A percentile compares a stretch with the other conserved stretches of the same genome.
Evolutionary conservation across 2,113 vertebrate species (phyloP).

Genomic region (Macrotis lagotis): DNA sequence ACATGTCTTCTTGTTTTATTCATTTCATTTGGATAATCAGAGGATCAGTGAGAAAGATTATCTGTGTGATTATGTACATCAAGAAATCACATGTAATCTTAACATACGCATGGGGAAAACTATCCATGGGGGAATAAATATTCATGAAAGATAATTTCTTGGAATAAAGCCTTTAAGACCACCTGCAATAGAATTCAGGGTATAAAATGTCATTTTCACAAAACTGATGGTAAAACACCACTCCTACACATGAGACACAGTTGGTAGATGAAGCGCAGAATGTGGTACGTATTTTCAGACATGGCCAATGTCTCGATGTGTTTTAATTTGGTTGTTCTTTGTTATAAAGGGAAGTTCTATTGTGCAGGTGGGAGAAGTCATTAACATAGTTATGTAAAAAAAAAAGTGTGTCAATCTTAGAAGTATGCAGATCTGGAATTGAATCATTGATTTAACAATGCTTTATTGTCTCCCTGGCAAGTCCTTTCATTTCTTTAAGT

Average conservation of each 20-base stretch:
- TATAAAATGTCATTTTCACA: not conserved
- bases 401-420: not conserved
- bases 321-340: not conserved
- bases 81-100: not conserved
- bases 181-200: not conserved
- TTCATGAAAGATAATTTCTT: too few species aligned
- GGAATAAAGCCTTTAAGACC: not conserved
- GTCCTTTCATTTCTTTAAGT: not conserved
- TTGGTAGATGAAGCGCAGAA: not conserved
- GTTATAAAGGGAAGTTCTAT: not conserved
- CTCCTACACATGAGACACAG: not conserved
- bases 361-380: not conserved
- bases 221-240: not conserved
- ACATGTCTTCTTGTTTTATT: not conserved
- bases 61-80: not conserved
- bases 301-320: not conserved
- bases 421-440: not conserved
- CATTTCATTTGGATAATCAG: not conserved
- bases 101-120: not conserved
- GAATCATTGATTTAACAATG: not conserved
- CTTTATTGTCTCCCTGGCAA: too few species aligned
- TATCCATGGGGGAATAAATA: too few species aligned
- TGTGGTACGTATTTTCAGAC: not conserved
- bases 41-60: not conserved
- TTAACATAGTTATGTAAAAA: not conserved